phyloP scores from a whole-genome alignment of 2,797 vertebrate genomes.

The Ceryle rudis region DNA sequence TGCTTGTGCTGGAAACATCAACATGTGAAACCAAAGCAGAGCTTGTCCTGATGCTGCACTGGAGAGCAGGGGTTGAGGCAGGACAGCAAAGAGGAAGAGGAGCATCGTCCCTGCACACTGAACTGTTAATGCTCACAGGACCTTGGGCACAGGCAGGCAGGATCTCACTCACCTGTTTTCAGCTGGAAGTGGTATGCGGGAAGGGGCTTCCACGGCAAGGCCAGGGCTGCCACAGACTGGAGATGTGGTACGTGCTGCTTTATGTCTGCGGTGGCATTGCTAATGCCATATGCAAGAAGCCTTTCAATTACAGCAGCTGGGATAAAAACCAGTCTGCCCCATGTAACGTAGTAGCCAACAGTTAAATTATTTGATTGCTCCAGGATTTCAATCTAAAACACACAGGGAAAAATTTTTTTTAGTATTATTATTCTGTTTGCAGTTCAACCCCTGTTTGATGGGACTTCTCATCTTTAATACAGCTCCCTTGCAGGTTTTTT shows the following conservation, averaged over 20 bases:
- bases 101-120: fast-evolving
- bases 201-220: constrained; percentile 86
- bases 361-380: constrained; percentile 89
- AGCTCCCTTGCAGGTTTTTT: neutral
- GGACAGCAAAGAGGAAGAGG: neutral
- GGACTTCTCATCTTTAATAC: neutral
- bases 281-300: constrained; percentile 86
- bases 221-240: constrained; percentile 88
- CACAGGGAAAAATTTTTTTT: neutral
- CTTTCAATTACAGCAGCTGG: constrained; percentile 86
- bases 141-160: fast-evolving
- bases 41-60: neutral
- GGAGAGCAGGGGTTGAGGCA: neutral
- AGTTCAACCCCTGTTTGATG: neutral
- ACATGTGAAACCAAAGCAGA: neutral
- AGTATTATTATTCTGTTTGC: neutral
- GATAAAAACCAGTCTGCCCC: constrained; percentile 86
- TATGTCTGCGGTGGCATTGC: constrained; percentile 90
- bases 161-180: constrained; percentile 89
- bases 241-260: constrained; percentile 89
- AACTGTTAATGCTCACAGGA: fast-evolving
- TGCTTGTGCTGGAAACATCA: neutral
- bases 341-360: constrained; percentile 90
- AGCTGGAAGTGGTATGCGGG: constrained; percentile 89
- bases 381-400: constrained; percentile 76